Percentiles rank a stretch among this genome's conserved stretches.
phyloP scores from a whole-genome alignment of 1,140 invertebrate species.

The Musca domestica region DNA sequence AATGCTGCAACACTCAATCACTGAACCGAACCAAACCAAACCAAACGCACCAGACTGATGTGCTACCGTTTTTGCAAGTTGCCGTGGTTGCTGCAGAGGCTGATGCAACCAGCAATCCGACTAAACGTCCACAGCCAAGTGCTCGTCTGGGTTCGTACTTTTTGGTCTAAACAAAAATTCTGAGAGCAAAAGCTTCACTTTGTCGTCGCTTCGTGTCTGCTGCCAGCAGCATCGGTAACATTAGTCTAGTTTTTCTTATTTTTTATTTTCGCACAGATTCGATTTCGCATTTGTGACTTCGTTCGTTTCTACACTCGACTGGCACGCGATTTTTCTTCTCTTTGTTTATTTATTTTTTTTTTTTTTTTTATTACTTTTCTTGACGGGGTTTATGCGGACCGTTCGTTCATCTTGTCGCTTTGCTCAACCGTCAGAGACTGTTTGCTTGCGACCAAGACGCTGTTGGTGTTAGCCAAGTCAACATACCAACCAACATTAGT shows the following conservation, averaged over 20 bases:
- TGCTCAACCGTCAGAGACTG: slow-evolving; percentile 27
- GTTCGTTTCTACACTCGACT: slow-evolving; percentile 11
- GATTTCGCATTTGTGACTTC: slow-evolving; percentile 15
- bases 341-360: background rate
- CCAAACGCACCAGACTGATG: background rate
- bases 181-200: background rate
- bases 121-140: background rate
- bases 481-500: background rate
- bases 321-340: background rate
- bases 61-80: slow-evolving; percentile 1
- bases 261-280: slow-evolving; percentile 5
- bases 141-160: background rate
- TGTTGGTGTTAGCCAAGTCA: slow-evolving; percentile 3
- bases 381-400: background rate
- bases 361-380: background rate
- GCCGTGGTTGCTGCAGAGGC: background rate
- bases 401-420: slow-evolving; percentile 1
- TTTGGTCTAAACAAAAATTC: slow-evolving; percentile 10
- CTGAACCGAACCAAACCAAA: background rate
- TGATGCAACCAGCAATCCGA: too few species aligned
- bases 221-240: background rate
- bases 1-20: background rate
- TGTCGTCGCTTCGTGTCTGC: background rate
- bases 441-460: background rate
- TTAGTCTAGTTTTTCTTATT: background rate